Evolutionary conservation across 2,888 invertebrate species (phyloP), one percentile per base, ranked within the genome.

Genomic region (Tinea pellionella): DNA sequence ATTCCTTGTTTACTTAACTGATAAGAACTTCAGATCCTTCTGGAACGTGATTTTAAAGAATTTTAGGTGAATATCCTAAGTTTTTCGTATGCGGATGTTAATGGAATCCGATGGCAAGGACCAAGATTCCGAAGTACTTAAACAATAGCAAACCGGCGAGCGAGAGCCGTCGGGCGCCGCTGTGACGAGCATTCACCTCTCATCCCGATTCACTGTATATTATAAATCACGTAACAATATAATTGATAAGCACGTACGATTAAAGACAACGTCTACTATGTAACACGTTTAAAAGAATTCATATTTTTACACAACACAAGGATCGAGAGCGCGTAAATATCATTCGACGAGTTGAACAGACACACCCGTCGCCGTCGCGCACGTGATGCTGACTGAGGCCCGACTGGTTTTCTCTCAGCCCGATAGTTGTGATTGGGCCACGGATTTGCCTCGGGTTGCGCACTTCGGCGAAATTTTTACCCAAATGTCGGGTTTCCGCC

Each of bases 131-230:
- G 82, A 77, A 78, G 81, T 85, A 82, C 81, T 83, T 80, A 84
- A 83, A 87, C 86, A 86, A 86, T 86, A 84, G 80, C 78, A 29
- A 55, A 32, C 57, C 57, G 66, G 77, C 77, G 79, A 80, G 84
- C 79, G 86, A 83, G 85, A 85, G 85, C 30, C 32, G 30, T 80
- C 79, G 82, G 60, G 82, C 85, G 83, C 81, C 53, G 81, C 78
- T 74, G 77, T 76, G 83, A 83, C 83, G 86, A 85, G 78, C 86
- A 75, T 87, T 87, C 81, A 86, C 86, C 86, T 85, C 80, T 83
- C 77, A 81, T 79, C 77, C 79, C 24, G 75, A 67, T 69, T 70
- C 69, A 72, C 73, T 74, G 69, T 64, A 63, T 72, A 32, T 32
- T 32, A n/a, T 32, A 57, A 32, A 57, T 12, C 30, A 57, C 32